A percentile compares a stretch with the other conserved stretches of the same genome.
Conservation (phyloP, 2,797 vertebrate species). For the Myotis myotis region DNA sequence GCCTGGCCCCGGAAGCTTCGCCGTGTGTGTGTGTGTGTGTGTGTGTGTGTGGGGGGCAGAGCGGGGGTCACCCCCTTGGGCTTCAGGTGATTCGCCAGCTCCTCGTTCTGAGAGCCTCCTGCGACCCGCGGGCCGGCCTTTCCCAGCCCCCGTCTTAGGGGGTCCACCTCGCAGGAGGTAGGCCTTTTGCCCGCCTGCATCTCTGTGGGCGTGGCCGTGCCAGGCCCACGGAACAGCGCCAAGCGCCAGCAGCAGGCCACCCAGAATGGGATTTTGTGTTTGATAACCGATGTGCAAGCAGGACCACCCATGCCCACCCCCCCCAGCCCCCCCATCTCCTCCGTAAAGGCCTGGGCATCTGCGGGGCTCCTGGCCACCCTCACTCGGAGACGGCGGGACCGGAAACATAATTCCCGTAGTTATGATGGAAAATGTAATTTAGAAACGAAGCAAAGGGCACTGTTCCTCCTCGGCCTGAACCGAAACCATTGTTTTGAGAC, state of each 20-base stretch:
- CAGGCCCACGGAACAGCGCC: neutral
- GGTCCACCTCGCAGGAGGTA: neutral
- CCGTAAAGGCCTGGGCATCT: constrained; percentile 32
- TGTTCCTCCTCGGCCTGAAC: constrained; percentile 78
- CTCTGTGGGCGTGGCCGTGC: neutral
- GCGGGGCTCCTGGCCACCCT: constrained; percentile 56
- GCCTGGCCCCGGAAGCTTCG: neutral
- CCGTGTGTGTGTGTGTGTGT: no score
- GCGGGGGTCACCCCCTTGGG: neutral
- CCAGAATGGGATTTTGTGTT: neutral
- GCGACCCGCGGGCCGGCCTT: no score
- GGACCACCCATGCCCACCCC: neutral
- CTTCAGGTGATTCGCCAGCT: neutral
- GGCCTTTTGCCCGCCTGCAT: neutral
- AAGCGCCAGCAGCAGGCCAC: neutral
- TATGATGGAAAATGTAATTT: constrained; percentile 79
- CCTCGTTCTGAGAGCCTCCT: neutral
- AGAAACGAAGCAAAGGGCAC: constrained; percentile 71
- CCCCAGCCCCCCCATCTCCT: neutral
- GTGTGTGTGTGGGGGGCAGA: neutral
- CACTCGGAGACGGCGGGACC: constrained; percentile 64
- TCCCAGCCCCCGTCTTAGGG: neutral
- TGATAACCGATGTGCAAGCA: neutral
- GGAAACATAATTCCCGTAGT: constrained; percentile 73
- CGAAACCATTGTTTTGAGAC: constrained; percentile 81